Conservation (phyloP, 2,797 vertebrate species). For the Fratercula arctica region DNA sequence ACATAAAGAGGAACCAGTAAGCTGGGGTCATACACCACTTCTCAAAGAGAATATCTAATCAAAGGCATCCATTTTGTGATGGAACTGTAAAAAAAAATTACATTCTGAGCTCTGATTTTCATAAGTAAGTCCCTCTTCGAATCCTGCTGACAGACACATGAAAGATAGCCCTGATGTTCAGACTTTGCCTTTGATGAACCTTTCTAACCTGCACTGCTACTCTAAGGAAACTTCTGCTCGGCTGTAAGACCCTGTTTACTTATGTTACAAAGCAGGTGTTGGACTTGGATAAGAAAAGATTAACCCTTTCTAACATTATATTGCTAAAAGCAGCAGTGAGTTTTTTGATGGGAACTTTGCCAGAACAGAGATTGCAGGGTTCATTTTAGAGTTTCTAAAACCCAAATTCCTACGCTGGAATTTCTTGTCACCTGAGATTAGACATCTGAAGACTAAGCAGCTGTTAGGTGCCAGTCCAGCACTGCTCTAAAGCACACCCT, state of each 20-base stretch:
- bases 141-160: not conserved
- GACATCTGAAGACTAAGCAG: not conserved
- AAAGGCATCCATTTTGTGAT: constrained; percentile 6
- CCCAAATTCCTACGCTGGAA: not conserved
- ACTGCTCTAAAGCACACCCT: not conserved
- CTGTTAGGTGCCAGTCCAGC: not conserved
- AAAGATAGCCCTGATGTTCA: not conserved
- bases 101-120: constrained; percentile 6
- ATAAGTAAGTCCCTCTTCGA: not conserved
- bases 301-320: not conserved
- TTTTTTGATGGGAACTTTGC: not conserved
- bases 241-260: not conserved
- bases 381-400: not conserved
- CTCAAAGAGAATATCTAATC: constrained; percentile 41
- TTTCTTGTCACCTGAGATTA: not conserved
- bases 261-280: not conserved
- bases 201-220: not conserved
- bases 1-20: not conserved
- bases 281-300: not conserved
- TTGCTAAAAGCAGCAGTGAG: not conserved
- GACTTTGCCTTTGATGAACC: not conserved
- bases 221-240: not conserved
- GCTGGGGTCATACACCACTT: not conserved
- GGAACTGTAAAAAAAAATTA: not conserved
- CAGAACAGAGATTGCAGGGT: not conserved